phyloP scores from a whole-genome alignment of 2,888 invertebrate genomes.

The Leptura quadrifasciata region DNA sequence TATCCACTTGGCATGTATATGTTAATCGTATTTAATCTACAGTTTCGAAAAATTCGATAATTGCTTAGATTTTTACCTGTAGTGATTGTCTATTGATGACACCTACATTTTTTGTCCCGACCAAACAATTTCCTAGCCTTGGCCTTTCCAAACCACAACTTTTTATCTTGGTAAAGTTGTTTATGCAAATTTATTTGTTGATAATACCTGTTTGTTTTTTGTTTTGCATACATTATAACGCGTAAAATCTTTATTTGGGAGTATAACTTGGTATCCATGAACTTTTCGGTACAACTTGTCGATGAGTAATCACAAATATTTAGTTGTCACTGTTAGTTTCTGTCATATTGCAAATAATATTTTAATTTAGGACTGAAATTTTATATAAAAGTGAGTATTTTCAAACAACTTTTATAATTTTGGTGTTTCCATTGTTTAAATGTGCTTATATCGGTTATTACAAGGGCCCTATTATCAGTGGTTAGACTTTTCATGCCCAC shows the following conservation, averaged over 20 bases:
- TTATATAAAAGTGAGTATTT: not conserved
- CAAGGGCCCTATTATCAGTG: too few relatives aligned
- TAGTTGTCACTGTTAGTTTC: not conserved
- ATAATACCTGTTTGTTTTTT: not conserved
- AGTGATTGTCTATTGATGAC: not conserved
- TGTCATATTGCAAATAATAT: not conserved
- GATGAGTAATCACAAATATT: not conserved
- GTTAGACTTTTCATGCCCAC: too few relatives aligned
- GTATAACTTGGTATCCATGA: not conserved
- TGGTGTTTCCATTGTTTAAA: too few relatives aligned
- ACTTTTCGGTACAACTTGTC: not conserved
- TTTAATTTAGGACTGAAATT: not conserved
- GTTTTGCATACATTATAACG: not conserved
- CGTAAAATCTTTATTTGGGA: not conserved
- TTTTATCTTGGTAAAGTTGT: not conserved
- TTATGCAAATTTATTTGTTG: not conserved
- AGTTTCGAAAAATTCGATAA: not conserved
- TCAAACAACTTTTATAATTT: not conserved
- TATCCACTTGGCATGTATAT: not conserved
- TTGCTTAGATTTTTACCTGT: too few relatives aligned
- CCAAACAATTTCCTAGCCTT: not conserved
- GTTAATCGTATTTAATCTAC: not conserved
- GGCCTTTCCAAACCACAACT: not conserved
- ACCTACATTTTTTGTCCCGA: not conserved
- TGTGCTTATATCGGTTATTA: too few relatives aligned